Evolutionary conservation across 2,888 invertebrate species (phyloP), one percentile per base, ranked within the genome.

Genomic region (Julus scanicus): DNA sequence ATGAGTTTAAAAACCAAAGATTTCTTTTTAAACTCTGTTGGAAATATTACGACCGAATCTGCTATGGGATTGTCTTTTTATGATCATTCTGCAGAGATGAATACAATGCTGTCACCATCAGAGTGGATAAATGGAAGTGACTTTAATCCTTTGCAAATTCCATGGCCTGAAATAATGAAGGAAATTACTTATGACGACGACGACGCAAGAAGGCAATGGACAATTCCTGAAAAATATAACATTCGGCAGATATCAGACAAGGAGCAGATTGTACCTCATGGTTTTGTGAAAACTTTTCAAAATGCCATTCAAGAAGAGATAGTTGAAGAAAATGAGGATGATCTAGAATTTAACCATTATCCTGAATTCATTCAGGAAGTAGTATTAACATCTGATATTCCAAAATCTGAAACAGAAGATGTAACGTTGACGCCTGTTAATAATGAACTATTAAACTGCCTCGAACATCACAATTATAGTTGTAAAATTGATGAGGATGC

Each of bases 101-200:
- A 29, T 71, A 9, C 20, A 17, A 29, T 20, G n/a, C 9, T 3
- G 8, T 9, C 71, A 71, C 71, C 71, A 20, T 20, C 29, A 29
- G 20, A 20, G 4, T 71, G 71, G 71, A 71, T 71, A 71, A 29
- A 8, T 3, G 29, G 71, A 9, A 71, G 1, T 11, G 29, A 20
- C 5, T 71, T 29, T 0, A 71, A 71, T 71, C 71, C 71, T 1
- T 20, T 71, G 8, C 71, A 29, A 29, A 71, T 71, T 29, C 71
- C 71, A 71, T 71, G 71, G 71, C 6, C 71, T 9, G 71, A 71
- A 71, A 71, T 71, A 9, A 29, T 71, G 71, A 71, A 71, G 29
- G 71, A 71, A 71, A 29, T 71, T 20, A 8, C 71, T 29, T 71
- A 9, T 8, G 71, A 71, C 29, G 71, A 6, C 29, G 71, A 29